A percentile compares a stretch with the other conserved stretches of the same genome.
Conservation (phyloP, 2,113 vertebrate species). For the Tenrec ecaudatus region DNA sequence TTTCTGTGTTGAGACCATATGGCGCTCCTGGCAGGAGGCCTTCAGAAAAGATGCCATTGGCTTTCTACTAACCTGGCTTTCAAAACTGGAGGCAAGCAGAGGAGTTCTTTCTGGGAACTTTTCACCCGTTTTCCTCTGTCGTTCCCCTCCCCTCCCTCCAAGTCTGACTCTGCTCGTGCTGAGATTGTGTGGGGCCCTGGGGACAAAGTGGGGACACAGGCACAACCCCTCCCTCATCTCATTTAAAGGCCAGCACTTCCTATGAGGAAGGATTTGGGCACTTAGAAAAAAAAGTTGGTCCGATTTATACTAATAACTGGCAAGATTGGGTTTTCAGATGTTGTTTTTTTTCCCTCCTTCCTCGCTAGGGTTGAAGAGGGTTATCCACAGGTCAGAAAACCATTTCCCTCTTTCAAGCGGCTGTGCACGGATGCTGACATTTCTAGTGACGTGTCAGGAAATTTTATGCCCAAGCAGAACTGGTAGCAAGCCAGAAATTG, state of each 20-base stretch:
- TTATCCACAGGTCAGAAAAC: constrained; percentile 74
- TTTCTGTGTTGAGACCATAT: neutral
- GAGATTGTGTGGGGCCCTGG: neutral
- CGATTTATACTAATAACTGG: constrained; percentile 67
- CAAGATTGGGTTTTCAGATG: constrained; percentile 68
- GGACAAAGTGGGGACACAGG: neutral
- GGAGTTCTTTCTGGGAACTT: neutral
- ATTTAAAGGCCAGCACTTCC: constrained; percentile 64
- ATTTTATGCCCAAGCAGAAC: constrained; percentile 80
- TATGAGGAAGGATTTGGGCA: constrained; percentile 72
- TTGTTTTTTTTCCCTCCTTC: constrained; percentile 39
- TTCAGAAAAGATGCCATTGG: neutral
- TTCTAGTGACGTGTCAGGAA: constrained; percentile 81
- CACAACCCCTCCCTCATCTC: neutral
- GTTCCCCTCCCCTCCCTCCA: neutral
- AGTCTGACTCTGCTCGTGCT: neutral
- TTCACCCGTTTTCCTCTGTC: neutral
- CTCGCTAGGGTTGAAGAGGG: constrained; percentile 52
- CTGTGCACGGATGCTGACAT: constrained; percentile 75
- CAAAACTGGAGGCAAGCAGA: neutral
- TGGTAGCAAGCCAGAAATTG: constrained; percentile 79
- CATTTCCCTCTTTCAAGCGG: constrained; percentile 76
- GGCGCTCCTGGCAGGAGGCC: neutral
- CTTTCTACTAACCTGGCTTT: neutral
- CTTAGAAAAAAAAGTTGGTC: constrained; percentile 67